A percentile compares a stretch with the other conserved stretches of the same genome.
phyloP scores from a whole-genome alignment of 2,797 vertebrate species.

The Crenuchus spilurus region DNA sequence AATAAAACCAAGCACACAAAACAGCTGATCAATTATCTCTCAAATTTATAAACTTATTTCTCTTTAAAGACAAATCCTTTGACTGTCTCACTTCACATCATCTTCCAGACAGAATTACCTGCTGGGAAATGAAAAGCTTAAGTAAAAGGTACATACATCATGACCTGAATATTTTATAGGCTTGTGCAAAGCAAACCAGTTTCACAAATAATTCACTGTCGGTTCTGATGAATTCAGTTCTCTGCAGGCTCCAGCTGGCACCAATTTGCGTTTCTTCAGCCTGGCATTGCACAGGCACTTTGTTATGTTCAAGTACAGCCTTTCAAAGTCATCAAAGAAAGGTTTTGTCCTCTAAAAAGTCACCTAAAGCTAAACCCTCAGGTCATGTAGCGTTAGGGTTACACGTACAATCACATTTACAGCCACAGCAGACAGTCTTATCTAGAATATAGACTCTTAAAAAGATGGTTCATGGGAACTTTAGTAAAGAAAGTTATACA shows the following conservation, averaged over 20 bases:
- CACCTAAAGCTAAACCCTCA: too few species aligned
- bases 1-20: conserved; percentile 43
- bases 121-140: conserved; percentile 5
- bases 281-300: background rate
- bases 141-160: conserved; percentile 13
- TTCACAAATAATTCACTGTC: background rate
- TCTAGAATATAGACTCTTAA: too few species aligned
- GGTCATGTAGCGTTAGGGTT: too few species aligned
- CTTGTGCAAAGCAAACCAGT: conserved; percentile 19
- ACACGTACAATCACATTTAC: too few species aligned
- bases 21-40: conserved; percentile 40
- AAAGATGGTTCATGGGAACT: too few species aligned
- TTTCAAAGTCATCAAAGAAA: too few species aligned
- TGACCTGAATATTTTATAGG: conserved; percentile 1
- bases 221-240: background rate
- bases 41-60: conserved; percentile 43
- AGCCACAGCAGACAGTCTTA: too few species aligned
- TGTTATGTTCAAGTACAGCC: background rate
- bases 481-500: too few species aligned
- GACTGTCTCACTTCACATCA: conserved; percentile 40
- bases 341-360: too few species aligned
- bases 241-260: background rate
- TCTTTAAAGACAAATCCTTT: conserved; percentile 20
- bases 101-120: conserved; percentile 20
- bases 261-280: background rate